These are phyloP conservation scores for Belonocnema kinseyi DNA, from an alignment of 1,140 invertebrate genomes.

Conservation along the genomic window DNA sequence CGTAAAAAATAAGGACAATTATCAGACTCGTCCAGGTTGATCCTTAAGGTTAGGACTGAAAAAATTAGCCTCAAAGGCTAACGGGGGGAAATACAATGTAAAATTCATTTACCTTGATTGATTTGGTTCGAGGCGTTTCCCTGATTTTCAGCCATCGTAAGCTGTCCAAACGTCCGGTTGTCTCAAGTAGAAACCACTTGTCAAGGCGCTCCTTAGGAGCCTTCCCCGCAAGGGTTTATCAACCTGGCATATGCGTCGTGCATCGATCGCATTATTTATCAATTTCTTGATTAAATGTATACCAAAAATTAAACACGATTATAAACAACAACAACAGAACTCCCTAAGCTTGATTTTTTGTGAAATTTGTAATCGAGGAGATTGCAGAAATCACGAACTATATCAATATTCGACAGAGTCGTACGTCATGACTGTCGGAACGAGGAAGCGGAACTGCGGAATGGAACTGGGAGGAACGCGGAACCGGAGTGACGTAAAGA, in stretches of 20 bases:
- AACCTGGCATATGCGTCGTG: constrained; percentile 55
- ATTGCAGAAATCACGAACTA: background rate
- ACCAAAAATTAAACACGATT: background rate
- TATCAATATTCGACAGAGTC: background rate
- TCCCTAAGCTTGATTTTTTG: constrained; percentile 3
- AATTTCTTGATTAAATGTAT: background rate
- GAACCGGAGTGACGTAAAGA: background rate
- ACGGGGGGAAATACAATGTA: background rate
- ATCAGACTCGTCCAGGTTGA: background rate
- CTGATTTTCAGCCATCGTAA: constrained; percentile 72
- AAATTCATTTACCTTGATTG: constrained; percentile 62
- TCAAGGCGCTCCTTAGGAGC: constrained; percentile 66
- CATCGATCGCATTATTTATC: constrained; percentile 60
- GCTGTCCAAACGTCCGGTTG: constrained; percentile 34
- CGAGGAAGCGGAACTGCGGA: background rate
- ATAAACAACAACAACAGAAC: background rate
- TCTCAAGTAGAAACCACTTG: constrained; percentile 48
- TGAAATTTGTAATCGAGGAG: background rate
- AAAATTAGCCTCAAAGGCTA: background rate
- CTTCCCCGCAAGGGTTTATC: constrained; percentile 61
- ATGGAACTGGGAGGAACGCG: background rate
- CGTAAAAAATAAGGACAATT: background rate
- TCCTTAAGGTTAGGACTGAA: constrained; percentile 30
- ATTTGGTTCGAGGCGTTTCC: constrained; percentile 70
- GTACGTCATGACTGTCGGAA: constrained; percentile 17